These are phyloP conservation scores for Arctocebus calabarensis DNA, from an alignment of 2,797 vertebrate genomes.

Conservation along the genomic window DNA sequence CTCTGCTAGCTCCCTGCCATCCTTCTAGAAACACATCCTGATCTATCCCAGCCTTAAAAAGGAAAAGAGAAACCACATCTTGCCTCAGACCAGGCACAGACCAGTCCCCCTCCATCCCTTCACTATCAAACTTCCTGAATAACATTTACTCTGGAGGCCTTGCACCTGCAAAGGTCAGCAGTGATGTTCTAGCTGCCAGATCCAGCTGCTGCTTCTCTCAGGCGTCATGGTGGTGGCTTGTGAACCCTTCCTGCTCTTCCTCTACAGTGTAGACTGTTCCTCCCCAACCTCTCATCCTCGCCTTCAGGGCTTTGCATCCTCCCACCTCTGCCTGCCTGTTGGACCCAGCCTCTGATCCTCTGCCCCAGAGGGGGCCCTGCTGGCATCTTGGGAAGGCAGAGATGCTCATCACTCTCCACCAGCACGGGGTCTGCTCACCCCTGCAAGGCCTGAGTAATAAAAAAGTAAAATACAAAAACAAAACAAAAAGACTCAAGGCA, in stretches of 20 bases:
- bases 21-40: not conserved
- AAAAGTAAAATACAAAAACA: no score
- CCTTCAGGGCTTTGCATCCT: not conserved
- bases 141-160: conserved; percentile 6
- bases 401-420: not conserved
- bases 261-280: not conserved
- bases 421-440: not conserved
- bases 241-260: not conserved
- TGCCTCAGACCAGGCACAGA: not conserved
- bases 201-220: not conserved
- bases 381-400: not conserved
- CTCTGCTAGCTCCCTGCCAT: not conserved
- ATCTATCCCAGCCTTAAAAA: not conserved
- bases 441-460: no score
- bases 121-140: not conserved
- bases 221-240: not conserved
- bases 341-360: not conserved
- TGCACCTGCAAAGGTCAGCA: not conserved
- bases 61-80: not conserved
- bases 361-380: not conserved
- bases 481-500: not conserved
- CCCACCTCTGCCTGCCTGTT: not conserved
- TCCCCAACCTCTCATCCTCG: not conserved
- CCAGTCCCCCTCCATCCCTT: not conserved
- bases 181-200: not conserved